Conservation (phyloP, 2,113 vertebrate genomes). For the Sisor rabdophorus region DNA sequence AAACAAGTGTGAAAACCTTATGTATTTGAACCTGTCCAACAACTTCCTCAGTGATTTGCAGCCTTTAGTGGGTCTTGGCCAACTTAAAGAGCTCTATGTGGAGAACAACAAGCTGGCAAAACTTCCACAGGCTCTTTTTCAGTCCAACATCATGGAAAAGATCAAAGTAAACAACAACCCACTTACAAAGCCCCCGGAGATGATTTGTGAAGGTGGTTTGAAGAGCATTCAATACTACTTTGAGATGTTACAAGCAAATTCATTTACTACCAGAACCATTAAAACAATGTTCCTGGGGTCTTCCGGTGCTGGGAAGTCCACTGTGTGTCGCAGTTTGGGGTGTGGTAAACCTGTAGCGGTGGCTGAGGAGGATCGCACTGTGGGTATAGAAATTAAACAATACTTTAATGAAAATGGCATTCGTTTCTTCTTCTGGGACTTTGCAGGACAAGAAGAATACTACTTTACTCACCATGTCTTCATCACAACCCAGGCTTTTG, state of each 20-base stretch:
- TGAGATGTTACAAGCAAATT: constrained; percentile 49
- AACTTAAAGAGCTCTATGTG: constrained; percentile 57
- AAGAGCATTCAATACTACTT: constrained; percentile 67
- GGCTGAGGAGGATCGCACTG: constrained; percentile 53
- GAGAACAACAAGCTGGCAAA: constrained; percentile 61
- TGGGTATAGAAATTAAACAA: constrained; percentile 64
- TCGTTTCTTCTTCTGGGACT: constrained; percentile 71
- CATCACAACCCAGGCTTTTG: constrained; percentile 66
- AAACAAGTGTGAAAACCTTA: constrained; percentile 55
- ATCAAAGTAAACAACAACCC: constrained; percentile 63
- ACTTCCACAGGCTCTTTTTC: constrained; percentile 62
- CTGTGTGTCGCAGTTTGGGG: constrained; percentile 64
- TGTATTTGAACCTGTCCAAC: constrained; percentile 66
- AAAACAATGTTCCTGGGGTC: constrained; percentile 72
- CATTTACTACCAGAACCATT: constrained; percentile 52
- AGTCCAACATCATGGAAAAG: constrained; percentile 47
- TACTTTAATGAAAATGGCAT: constrained; percentile 49
- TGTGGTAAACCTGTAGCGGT: constrained; percentile 48
- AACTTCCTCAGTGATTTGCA: constrained; percentile 59
- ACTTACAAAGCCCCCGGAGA: constrained; percentile 59
- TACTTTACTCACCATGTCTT: constrained; percentile 69
- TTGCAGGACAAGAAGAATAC: constrained; percentile 72
- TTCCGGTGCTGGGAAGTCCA: constrained; percentile 66
- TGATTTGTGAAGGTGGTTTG: constrained; percentile 64
- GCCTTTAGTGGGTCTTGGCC: constrained; percentile 55